Evolutionary conservation across 92 coral and sea anemone species (phyloP).

Genomic region (Chrysogorgia sp.): DNA sequence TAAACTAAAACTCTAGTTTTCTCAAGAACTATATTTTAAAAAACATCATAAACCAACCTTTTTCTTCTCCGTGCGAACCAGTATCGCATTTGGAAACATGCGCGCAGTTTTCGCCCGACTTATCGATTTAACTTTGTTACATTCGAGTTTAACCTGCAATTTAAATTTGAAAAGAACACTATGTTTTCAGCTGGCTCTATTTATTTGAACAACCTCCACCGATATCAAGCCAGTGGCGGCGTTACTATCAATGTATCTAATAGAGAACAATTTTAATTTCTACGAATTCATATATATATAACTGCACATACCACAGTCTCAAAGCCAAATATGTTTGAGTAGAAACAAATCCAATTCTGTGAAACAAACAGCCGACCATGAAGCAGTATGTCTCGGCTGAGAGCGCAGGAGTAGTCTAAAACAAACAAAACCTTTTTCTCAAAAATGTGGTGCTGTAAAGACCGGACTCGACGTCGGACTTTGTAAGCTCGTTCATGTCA

Average conservation of each 20-base stretch:
- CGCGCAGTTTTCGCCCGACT: conserved; percentile 93
- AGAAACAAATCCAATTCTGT: conserved; percentile 97
- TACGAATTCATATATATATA: background rate
- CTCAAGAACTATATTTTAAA: background rate
- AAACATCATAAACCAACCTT: conserved; percentile 66
- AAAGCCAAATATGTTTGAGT: conserved; percentile 99
- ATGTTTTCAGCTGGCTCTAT: no score
- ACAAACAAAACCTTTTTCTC: conserved; percentile 2
- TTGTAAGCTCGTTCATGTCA: no score
- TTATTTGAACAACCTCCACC: no score
- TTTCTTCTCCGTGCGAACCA: conserved; percentile 82
- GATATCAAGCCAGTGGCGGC: no score
- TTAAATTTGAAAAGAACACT: background rate
- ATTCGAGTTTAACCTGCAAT: conserved; percentile 85
- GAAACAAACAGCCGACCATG: conserved; percentile 92
- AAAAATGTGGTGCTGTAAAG: no score
- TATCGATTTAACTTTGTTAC: conserved; percentile 78
- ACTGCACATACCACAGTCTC: conserved; percentile 82
- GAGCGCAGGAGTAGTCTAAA: conserved; percentile 90
- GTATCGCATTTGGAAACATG: conserved; percentile 95
- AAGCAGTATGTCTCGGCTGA: conserved; percentile 94
- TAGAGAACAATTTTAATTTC: background rate
- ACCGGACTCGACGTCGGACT: no score
- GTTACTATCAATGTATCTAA: no score
- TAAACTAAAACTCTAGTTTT: no score